Evolutionary conservation across 2,113 vertebrate species (phyloP), one percentile per base, ranked within the genome.

Genomic region (Dolichallabes microphthalmus): DNA sequence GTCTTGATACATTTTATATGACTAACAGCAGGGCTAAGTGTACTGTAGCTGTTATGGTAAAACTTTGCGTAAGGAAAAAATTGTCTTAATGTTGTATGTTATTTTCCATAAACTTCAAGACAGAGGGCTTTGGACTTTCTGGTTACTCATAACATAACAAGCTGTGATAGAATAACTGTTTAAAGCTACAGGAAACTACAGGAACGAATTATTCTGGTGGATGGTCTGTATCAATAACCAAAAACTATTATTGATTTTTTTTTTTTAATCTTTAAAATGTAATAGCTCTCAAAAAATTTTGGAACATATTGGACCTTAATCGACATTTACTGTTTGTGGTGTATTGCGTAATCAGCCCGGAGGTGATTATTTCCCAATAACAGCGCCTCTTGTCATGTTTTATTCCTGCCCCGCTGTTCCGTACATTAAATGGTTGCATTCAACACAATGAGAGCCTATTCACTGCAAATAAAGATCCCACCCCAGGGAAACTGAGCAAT

Each of bases 401-500:
- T 77, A 63, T n/a, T 66, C 1, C 14, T 68, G 77, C 60, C 35
- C 27, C 78, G 52, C 30, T 63, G 45, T 75, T 84, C 30, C 11
- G 57, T 69, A 30, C 57, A 82, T 83, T 2, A 19, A 73, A 76
- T n/a, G 7, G 55, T 50, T 85, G 45, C 82, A 73, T 83, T 88
- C 82, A 53, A 84, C 68, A 84, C 85, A 84, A 39, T 52, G 64
- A 84, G 58, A 22, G 14, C 17, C 82, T 63, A 55, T 55, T 82
- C 68, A 30, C 30, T 64, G 66, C 61, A 87, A 79, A 73, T 79
- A 78, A 80, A 84, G 22, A 88, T 57, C 58, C 60, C 10, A 61
- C 32, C 77, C 32, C 25, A 83, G 22, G 79, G 73, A 68, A 82
- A 14, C 1, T 82, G 63, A 66, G 27, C 69, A 82, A 83, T 71